A percentile compares a stretch with the other conserved stretches of the same genome.
Conservation (phyloP, 2,113 vertebrate genomes). For the Xiphophorus couchianus region DNA sequence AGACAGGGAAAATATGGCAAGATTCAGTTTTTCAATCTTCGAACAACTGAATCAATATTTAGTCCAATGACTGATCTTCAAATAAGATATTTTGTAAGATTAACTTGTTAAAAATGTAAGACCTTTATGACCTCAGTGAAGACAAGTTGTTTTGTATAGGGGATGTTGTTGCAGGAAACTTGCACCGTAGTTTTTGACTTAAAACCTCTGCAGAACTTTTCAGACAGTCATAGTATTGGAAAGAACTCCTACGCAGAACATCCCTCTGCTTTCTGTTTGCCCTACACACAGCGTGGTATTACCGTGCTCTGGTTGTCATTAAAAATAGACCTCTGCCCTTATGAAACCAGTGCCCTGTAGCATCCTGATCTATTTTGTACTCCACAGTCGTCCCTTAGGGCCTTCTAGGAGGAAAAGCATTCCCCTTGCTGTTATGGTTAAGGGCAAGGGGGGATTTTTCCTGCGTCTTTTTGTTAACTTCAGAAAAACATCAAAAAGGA, state of each 20-base stretch:
- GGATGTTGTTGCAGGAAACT: constrained; percentile 40
- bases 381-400: constrained; percentile 43
- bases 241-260: constrained; percentile 60
- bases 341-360: constrained; percentile 38
- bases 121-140: neutral
- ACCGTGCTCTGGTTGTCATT: constrained; percentile 66
- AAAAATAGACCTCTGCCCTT: constrained; percentile 76
- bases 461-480: constrained; percentile 60
- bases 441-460: constrained; percentile 48
- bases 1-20: too few relatives aligned
- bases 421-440: constrained; percentile 46
- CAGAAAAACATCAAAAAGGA: constrained; percentile 37
- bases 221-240: constrained; percentile 31
- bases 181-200: constrained; percentile 34
- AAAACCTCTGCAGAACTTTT: constrained; percentile 23
- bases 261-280: constrained; percentile 59
- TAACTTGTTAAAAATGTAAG: too few relatives aligned
- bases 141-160: constrained; percentile 12
- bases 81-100: too few relatives aligned
- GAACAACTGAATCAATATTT: too few relatives aligned
- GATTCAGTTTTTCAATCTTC: too few relatives aligned
- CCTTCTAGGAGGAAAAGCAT: constrained; percentile 38
- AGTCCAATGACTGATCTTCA: too few relatives aligned
- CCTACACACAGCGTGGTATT: constrained; percentile 47
- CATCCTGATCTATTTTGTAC: constrained; percentile 58